phyloP scores from a whole-genome alignment of 2,113 vertebrate species.

The Hipposideros armiger region DNA sequence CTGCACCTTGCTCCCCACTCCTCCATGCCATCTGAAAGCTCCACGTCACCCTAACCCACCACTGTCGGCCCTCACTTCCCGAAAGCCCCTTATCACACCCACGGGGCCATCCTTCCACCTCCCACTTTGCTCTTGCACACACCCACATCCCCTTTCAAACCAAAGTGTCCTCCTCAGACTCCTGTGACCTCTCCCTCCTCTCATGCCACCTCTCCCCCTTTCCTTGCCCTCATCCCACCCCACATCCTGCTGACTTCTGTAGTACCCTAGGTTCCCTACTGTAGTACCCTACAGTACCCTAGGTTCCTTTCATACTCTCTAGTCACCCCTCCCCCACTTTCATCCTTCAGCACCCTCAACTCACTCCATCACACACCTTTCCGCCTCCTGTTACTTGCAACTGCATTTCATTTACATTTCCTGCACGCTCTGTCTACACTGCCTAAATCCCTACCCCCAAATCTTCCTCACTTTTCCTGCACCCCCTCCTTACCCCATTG shows the following conservation, averaged over 20 bases:
- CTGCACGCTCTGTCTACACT: background rate
- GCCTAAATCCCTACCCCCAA: background rate
- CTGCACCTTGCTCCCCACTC: background rate
- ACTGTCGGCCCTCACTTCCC: background rate
- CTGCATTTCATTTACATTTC: conserved; percentile 40
- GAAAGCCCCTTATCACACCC: background rate
- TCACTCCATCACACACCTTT: background rate
- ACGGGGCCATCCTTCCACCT: rapidly evolving
- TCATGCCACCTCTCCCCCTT: background rate
- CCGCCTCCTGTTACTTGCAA: background rate
- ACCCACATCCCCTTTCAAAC: too few relatives aligned
- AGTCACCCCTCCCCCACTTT: too few relatives aligned
- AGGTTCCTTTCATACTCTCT: background rate
- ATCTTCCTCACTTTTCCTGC: background rate
- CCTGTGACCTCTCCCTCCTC: background rate
- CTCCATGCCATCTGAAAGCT: too few relatives aligned
- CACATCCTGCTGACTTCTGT: background rate
- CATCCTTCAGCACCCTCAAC: background rate
- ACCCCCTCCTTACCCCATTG: background rate
- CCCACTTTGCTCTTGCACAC: background rate
- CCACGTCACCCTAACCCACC: background rate
- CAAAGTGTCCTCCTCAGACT: background rate
- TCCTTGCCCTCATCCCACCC: background rate
- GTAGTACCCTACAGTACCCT: background rate
- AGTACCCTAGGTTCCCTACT: background rate